A percentile compares a stretch with the other conserved stretches of the same genome.
phyloP scores from a whole-genome alignment of 2,888 invertebrate genomes.

The Portevinia maculata region DNA sequence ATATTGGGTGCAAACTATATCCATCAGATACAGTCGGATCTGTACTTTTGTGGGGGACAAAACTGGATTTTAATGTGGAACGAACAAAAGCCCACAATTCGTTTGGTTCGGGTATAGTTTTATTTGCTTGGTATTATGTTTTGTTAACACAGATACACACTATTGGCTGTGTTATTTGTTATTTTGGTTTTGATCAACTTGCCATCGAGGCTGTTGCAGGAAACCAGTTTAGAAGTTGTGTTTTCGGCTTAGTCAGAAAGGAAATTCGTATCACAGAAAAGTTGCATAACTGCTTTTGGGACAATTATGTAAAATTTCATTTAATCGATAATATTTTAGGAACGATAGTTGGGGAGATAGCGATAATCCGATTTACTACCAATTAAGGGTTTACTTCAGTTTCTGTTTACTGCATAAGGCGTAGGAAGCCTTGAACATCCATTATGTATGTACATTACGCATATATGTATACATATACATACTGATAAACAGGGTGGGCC shows the following conservation, averaged over 20 bases:
- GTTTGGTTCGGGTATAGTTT: slow-evolving; percentile 26
- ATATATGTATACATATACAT: too few relatives aligned
- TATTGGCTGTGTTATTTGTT: slow-evolving; percentile 30
- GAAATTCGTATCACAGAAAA: background rate
- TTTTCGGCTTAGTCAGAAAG: background rate
- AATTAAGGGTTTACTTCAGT: too few relatives aligned
- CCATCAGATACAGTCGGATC: background rate
- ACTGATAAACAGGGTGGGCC: too few relatives aligned
- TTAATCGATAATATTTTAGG: too few relatives aligned
- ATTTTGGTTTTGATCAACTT: slow-evolving; percentile 35
- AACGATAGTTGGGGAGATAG: too few relatives aligned
- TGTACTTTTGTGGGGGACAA: slow-evolving; percentile 27
- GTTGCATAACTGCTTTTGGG: too few relatives aligned
- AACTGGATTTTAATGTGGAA: slow-evolving; percentile 67
- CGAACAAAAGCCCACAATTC: slow-evolving; percentile 61
- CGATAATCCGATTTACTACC: too few relatives aligned
- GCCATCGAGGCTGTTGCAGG: slow-evolving; percentile 28
- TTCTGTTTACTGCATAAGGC: too few relatives aligned
- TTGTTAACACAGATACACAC: slow-evolving; percentile 33
- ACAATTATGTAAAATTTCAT: too few relatives aligned
- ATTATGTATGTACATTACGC: too few relatives aligned
- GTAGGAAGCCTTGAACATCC: too few relatives aligned
- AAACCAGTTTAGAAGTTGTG: slow-evolving; percentile 15
- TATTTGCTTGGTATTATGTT: slow-evolving; percentile 36
- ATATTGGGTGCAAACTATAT: background rate